Base-by-base conservation (phyloP, 2,797 vertebrate species). In the Arctocebus calabarensis region DNA sequence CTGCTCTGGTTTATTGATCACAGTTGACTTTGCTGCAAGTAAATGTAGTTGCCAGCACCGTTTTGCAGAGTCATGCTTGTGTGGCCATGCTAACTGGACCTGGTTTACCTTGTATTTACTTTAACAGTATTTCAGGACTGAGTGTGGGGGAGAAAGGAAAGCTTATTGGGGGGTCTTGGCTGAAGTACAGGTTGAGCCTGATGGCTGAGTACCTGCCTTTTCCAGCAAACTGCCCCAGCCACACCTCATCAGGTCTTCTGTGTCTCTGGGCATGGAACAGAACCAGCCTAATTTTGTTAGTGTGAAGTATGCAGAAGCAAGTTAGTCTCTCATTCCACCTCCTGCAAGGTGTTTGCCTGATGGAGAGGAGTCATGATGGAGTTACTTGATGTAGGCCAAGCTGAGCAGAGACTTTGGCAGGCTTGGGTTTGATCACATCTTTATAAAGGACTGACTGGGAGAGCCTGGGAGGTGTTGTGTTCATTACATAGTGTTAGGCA, bases 1-100 rank as follows among this genome's bases (percentile, higher is more conserved):
- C 78, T 40, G 32, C 78, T 88, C 20, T 29, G 84, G 62, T 68
- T 89, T 82, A 79, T 64, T 2, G 40, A 81, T 91, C 66, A 7
- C 0, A 1, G 34, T 48, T 62, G 52, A 93, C 77, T 91, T 78
- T 70, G n/a, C 75, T 17, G 22, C 59, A 87, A 14, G 66, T 37
- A 55, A 95, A 48, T 29, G 78, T 29, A 34, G 45, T 73, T 88
- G 83, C 43, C 29, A 45, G 40, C 48, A 22, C 23, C 10, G 22
- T 79, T 95, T 91, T 94, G 81, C 88, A 79, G 73, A 94, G 84
- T 97, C 94, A 78, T 37, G 52, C 74, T 88, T 86, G 40, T 88
- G 91, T 89, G 94, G 52, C 37, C 20, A 4, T 7, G 40, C 0
- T 2, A 75, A 70, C 61, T 3, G 1, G 14, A 75, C n/a, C 40